These are phyloP conservation scores for Apotomis betuletana DNA, from an alignment of 2,888 invertebrate species.

Conservation along the genomic window DNA sequence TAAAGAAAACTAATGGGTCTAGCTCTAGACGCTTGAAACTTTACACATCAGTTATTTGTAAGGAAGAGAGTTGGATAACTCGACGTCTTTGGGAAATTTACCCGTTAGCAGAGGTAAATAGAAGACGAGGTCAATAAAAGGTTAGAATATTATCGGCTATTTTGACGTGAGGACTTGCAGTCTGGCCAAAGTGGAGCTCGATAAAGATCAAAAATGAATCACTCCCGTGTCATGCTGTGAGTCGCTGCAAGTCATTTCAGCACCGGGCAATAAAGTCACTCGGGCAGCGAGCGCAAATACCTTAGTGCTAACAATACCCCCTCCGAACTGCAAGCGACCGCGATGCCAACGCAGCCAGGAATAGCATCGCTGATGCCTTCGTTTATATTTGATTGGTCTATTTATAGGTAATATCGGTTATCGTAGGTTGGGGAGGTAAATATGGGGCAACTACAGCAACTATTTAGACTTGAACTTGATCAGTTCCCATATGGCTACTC, in stretches of 20 bases:
- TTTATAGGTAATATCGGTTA: constrained; percentile 22
- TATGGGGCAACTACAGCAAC: too few species aligned
- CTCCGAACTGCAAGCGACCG: constrained; percentile 32
- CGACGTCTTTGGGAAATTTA: too few species aligned
- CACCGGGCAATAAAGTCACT: constrained; percentile 25
- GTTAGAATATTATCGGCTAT: not conserved
- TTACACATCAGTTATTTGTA: too few species aligned
- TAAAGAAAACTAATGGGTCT: too few species aligned
- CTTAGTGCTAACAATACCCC: constrained; percentile 33
- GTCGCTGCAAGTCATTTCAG: constrained; percentile 22
- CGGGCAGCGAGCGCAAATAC: constrained; percentile 29
- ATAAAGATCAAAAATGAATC: constrained; percentile 19
- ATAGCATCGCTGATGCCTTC: constrained; percentile 32
- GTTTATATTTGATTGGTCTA: constrained; percentile 25
- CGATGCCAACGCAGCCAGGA: constrained; percentile 28
- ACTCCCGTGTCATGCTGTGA: constrained; percentile 10
- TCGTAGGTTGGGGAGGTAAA: constrained; percentile 3
- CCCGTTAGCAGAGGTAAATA: too few species aligned
- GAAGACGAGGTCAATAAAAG: not conserved
- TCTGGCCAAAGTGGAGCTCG: constrained; percentile 5
- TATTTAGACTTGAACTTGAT: too few species aligned
- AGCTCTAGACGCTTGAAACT: too few species aligned
- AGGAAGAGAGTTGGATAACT: too few species aligned
- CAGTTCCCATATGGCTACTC: too few species aligned
- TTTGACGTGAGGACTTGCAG: not conserved